Percentiles rank a stretch among this genome's conserved stretches.
These are phyloP conservation scores for Sanderia malayensis DNA, from an alignment of 30 jellyfish, hydroid and myxozoan genomes.

Conservation along the genomic window DNA sequence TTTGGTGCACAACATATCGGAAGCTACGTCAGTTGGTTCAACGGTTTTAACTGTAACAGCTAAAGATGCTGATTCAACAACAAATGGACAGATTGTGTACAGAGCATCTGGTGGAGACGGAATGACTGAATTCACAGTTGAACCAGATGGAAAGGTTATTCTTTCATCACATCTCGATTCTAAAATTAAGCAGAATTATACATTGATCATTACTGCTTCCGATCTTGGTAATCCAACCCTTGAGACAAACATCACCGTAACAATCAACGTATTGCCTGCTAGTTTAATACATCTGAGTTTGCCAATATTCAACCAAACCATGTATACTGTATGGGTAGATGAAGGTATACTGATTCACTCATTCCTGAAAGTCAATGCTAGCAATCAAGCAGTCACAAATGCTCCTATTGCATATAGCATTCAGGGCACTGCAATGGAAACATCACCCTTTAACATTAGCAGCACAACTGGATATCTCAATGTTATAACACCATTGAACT, in stretches of 20 bases:
- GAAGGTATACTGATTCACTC: constrained; percentile 16
- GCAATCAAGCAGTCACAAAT: neutral
- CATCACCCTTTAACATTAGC: constrained; percentile 39
- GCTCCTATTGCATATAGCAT: neutral
- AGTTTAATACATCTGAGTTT: constrained; percentile 12
- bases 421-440: constrained; percentile 33
- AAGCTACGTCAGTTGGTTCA: constrained; percentile 57
- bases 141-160: constrained; percentile 37
- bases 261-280: constrained; percentile 24
- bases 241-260: constrained; percentile 11
- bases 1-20: constrained; percentile 39
- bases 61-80: constrained; percentile 55
- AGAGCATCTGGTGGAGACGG: constrained; percentile 53
- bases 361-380: constrained; percentile 14
- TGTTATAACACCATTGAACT: constrained; percentile 45
- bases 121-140: constrained; percentile 22
- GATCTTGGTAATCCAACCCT: constrained; percentile 53
- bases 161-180: constrained; percentile 32
- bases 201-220: constrained; percentile 8
- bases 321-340: constrained; percentile 38
- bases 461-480: constrained; percentile 44
- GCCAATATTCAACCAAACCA: constrained; percentile 31
- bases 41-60: constrained; percentile 21
- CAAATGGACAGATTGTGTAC: constrained; percentile 32
- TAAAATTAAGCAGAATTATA: constrained; percentile 4